Percentiles rank a stretch among this genome's conserved stretches.
phyloP scores from a whole-genome alignment of 1,140 invertebrate genomes.

The Anastatus disparis region DNA sequence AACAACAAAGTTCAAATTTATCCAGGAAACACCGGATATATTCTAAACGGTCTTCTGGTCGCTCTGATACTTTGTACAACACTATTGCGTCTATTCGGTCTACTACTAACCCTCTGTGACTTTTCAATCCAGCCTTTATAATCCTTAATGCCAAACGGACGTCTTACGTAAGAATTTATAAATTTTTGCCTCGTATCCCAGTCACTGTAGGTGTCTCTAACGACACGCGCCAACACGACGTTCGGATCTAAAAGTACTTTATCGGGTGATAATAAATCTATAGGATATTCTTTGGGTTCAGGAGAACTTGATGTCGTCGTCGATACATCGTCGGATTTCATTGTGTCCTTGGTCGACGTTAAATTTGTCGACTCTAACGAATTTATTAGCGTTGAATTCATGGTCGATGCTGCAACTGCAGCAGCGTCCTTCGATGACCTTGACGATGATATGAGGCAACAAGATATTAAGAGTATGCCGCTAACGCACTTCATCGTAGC shows the following conservation, averaged over 20 bases:
- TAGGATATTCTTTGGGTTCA: slow-evolving; percentile 27
- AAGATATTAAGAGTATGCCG: too few species aligned
- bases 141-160: slow-evolving; percentile 5
- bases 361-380: too few species aligned
- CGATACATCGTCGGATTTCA: not conserved
- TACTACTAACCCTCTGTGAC: not conserved
- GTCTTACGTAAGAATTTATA: not conserved
- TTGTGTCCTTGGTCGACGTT: not conserved
- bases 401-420: too few species aligned
- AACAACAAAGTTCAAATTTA: too few species aligned
- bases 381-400: too few species aligned
- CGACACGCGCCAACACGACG: slow-evolving; percentile 42
- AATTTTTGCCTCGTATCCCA: not conserved
- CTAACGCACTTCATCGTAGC: too few species aligned
- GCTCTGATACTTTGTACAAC: too few species aligned
- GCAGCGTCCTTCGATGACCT: slow-evolving; percentile 1
- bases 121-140: not conserved
- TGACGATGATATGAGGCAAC: not conserved
- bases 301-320: not conserved
- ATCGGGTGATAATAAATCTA: slow-evolving; percentile 44
- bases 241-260: slow-evolving; percentile 44
- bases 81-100: not conserved
- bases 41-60: not conserved
- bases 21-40: slow-evolving; percentile 49
- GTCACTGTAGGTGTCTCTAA: slow-evolving; percentile 23